Evolutionary conservation across 2,113 vertebrate species (phyloP).

Genomic region (Rhagologus leucostigma): DNA sequence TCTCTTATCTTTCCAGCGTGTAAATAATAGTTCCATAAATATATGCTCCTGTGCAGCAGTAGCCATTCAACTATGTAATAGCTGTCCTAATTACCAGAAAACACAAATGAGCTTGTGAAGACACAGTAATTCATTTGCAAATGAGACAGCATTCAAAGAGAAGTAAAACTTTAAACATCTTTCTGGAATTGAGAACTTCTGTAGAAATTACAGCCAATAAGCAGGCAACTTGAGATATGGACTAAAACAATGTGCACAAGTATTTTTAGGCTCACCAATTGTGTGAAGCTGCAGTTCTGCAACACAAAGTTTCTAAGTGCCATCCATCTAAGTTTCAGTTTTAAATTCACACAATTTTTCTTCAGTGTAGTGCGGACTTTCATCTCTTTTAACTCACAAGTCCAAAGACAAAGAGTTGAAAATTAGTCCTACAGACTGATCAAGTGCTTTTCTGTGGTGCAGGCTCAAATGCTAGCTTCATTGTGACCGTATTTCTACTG

Average conservation of each 20-base stretch:
- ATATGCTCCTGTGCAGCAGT: not conserved
- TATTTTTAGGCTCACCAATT: not conserved
- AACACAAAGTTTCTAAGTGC: not conserved
- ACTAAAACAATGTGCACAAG: not conserved
- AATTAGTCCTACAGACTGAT: not conserved
- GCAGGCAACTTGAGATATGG: not conserved
- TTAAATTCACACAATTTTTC: not conserved
- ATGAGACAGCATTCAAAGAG: not conserved
- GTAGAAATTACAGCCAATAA: not conserved
- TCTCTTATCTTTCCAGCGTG: not conserved
- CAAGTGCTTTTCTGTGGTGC: not conserved
- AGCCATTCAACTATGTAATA: conserved; percentile 27
- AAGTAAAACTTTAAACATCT: not conserved
- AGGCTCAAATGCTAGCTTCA: not conserved
- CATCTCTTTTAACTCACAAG: not conserved
- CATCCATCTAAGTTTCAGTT: not conserved
- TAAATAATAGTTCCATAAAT: not conserved
- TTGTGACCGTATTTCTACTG: not conserved
- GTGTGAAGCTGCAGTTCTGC: not conserved
- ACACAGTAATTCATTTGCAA: conserved; percentile 29
- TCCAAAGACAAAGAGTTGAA: not conserved
- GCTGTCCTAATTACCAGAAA: conserved; percentile 38
- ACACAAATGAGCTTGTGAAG: conserved; percentile 19
- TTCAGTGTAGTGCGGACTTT: not conserved
- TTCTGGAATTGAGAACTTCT: not conserved